These are phyloP conservation scores for Penaeus japonicus DNA, from an alignment of 1,140 invertebrate species.

Conservation along the genomic window DNA sequence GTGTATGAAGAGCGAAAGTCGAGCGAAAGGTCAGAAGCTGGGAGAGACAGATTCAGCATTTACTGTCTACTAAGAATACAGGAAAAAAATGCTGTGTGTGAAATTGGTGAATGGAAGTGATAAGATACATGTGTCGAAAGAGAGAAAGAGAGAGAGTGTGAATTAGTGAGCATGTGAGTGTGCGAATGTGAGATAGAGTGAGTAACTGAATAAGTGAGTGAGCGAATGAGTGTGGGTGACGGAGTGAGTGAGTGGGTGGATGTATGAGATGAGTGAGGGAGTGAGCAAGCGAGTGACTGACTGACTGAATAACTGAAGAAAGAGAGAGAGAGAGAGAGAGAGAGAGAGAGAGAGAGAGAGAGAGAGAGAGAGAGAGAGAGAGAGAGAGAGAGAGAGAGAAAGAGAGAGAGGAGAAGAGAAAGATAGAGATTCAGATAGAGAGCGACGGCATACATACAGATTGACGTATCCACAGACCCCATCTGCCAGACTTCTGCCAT, in stretches of 20 bases:
- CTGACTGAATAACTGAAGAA: not conserved
- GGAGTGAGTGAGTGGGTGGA: not conserved
- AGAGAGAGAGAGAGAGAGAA: not conserved
- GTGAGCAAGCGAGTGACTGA: not conserved
- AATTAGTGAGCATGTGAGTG: constrained; percentile 6
- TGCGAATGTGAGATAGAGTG: not conserved
- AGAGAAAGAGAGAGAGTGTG: no score
- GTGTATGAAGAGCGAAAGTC: no score
- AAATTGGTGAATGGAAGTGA: no score
- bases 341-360: not conserved
- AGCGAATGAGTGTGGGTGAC: not conserved
- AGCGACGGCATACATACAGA: not conserved
- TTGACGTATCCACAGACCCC: not conserved
- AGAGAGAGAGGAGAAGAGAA: not conserved
- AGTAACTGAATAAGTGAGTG: not conserved
- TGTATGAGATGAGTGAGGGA: not conserved
- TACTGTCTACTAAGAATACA: no score
- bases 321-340: not conserved
- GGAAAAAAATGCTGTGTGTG: no score
- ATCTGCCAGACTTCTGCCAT: not conserved
- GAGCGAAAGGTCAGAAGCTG: no score
- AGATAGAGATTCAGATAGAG: not conserved
- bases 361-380: not conserved
- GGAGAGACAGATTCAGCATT: no score
- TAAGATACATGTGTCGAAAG: no score